These are phyloP conservation scores for Circaetus cinerascens DNA, from an alignment of 2,113 vertebrate species.

Conservation along the genomic window DNA sequence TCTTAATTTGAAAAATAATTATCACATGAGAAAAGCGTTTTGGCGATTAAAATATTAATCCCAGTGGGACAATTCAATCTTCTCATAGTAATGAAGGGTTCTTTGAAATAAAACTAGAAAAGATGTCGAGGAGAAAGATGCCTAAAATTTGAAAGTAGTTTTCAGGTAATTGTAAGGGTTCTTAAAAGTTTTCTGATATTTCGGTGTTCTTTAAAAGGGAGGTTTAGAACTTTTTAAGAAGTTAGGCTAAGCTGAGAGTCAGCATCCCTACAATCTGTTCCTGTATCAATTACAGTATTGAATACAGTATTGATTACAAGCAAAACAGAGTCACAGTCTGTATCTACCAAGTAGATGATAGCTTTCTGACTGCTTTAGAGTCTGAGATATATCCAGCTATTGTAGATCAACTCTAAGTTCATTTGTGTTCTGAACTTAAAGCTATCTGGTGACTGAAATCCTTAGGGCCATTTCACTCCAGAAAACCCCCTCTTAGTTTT, in stretches of 20 bases:
- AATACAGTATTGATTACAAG: neutral
- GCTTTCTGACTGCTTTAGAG: neutral
- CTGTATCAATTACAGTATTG: neutral
- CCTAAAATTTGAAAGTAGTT: neutral
- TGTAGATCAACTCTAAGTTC: neutral
- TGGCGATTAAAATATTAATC: neutral
- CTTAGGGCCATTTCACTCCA: neutral
- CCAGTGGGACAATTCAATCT: neutral
- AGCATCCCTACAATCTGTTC: neutral
- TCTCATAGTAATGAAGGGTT: neutral
- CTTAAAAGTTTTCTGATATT: neutral
- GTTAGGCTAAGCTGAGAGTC: neutral
- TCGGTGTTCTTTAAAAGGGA: neutral
- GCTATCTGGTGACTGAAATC: neutral
- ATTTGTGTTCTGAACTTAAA: neutral
- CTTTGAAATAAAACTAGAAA: neutral
- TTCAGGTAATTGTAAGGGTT: neutral
- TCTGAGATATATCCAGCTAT: neutral
- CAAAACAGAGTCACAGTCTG: neutral
- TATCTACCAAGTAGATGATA: neutral
- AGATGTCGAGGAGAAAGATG: neutral
- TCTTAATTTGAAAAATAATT: constrained; percentile 27
- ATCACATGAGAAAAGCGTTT: neutral
- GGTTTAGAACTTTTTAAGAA: neutral
- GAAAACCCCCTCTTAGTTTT: neutral